phyloP scores from a whole-genome alignment of 2,888 invertebrate species.

The Aplocera efformata region DNA sequence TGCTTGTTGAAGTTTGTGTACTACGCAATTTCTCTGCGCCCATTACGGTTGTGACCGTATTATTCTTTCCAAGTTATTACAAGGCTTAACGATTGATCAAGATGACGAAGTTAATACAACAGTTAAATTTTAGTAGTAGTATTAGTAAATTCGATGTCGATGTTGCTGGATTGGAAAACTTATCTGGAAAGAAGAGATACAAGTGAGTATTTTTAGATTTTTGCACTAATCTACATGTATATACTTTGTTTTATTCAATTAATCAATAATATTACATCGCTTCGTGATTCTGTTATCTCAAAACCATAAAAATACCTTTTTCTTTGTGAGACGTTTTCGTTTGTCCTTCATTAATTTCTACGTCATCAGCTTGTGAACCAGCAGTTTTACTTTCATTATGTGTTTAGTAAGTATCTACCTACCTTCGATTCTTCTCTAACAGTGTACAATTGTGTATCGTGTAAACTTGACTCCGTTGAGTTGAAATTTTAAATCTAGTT shows the following conservation, averaged over 20 bases:
- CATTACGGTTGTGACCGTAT: conserved; percentile 62
- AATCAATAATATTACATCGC: conserved; percentile 1
- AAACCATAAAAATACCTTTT: neutral
- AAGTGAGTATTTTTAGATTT: conserved; percentile 47
- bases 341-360: conserved; percentile 13
- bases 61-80: conserved; percentile 54
- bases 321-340: neutral
- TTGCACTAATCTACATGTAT: conserved; percentile 9
- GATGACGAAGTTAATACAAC: conserved; percentile 78
- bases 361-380: conserved; percentile 12
- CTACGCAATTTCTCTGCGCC: conserved; percentile 54
- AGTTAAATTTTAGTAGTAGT: conserved; percentile 79
- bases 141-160: conserved; percentile 71
- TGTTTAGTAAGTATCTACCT: too few relatives aligned
- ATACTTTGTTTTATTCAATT: conserved; percentile 18
- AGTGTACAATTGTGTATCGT: neutral
- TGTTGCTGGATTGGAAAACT: conserved; percentile 49
- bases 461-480: too few relatives aligned
- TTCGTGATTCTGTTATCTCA: too few relatives aligned
- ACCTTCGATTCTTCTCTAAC: too few relatives aligned
- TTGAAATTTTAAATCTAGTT: too few relatives aligned
- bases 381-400: conserved; percentile 15
- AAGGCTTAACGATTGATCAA: conserved; percentile 74
- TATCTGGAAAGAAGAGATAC: conserved; percentile 51
- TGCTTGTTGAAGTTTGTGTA: conserved; percentile 36